Percentiles rank a stretch among this genome's conserved stretches.
Evolutionary conservation across 2,797 vertebrate genomes (phyloP).

Genomic region (Trachurus trachurus): DNA sequence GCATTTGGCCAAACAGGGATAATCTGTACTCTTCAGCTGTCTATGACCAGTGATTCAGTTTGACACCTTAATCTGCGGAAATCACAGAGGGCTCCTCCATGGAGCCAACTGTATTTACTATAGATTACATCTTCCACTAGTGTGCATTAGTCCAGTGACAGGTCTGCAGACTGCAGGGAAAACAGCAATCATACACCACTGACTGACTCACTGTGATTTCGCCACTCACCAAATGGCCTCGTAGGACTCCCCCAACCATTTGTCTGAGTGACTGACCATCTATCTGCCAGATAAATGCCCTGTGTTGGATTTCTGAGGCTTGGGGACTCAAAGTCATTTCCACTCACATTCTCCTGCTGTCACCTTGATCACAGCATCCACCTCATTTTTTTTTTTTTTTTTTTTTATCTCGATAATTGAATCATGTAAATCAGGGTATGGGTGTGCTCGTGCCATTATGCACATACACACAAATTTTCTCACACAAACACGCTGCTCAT

Average conservation of each 20-base stretch:
- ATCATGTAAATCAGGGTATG: constrained; percentile 61
- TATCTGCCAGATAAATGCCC: constrained; percentile 37
- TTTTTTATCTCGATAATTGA: constrained; percentile 51
- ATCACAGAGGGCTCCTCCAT: constrained; percentile 73
- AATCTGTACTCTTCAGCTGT: constrained; percentile 75
- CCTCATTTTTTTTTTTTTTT: constrained; percentile 15
- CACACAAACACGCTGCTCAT: constrained; percentile 62
- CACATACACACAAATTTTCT: constrained; percentile 10
- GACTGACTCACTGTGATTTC: constrained; percentile 72
- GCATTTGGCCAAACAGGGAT: constrained; percentile 57
- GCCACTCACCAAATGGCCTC: constrained; percentile 64
- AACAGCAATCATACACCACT: constrained; percentile 77
- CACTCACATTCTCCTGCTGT: constrained; percentile 30
- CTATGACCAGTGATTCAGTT: constrained; percentile 77
- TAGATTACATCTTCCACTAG: constrained; percentile 79
- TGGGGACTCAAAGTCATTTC: constrained; percentile 34
- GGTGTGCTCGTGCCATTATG: constrained; percentile 33
- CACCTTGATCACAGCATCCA: constrained; percentile 56
- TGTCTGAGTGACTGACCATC: constrained; percentile 37
- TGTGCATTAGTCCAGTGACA: constrained; percentile 79
- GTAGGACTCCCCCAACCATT: constrained; percentile 56
- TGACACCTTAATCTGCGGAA: constrained; percentile 83
- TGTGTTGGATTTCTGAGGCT: constrained; percentile 26
- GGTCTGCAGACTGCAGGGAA: constrained; percentile 78
- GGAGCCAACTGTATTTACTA: constrained; percentile 81